phyloP scores from a whole-genome alignment of 2,888 invertebrate genomes.

The Holacanthella duospinosa region DNA sequence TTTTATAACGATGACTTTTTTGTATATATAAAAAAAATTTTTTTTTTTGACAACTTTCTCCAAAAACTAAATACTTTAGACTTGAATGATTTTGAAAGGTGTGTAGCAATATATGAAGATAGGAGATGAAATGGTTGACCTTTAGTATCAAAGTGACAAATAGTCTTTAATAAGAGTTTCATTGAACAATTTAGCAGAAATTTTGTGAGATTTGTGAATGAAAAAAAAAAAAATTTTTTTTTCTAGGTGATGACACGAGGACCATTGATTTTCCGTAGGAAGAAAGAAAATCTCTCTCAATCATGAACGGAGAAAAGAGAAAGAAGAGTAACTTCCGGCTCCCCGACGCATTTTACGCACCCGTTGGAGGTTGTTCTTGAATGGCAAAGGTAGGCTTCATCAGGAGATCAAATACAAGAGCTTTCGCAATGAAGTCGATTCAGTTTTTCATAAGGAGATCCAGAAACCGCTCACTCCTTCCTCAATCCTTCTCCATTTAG shows the following conservation, averaged over 20 bases:
- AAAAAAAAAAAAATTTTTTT: no score
- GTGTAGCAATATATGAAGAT: no score
- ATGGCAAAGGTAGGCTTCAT: conserved; percentile 16
- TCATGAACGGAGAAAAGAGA: no score
- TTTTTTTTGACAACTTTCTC: no score
- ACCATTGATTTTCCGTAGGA: conserved; percentile 5
- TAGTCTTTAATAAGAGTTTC: no score
- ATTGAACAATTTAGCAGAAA: no score
- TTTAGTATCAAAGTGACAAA: no score
- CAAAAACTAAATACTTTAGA: no score
- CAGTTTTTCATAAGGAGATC: not conserved
- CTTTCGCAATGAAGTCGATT: not conserved
- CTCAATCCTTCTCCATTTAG: not conserved
- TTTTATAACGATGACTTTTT: not conserved
- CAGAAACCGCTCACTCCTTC: not conserved
- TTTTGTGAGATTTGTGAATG: conserved; percentile 30
- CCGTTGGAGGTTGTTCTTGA: conserved; percentile 11
- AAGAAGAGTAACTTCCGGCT: conserved; percentile 3
- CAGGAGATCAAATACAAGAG: not conserved
- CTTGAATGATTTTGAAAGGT: no score
- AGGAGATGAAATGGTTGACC: no score
- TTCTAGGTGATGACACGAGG: conserved; percentile 3
- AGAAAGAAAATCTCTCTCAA: conserved; percentile 3
- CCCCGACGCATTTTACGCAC: conserved; percentile 10
- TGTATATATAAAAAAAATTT: no score